Evolutionary conservation across 2,797 vertebrate species (phyloP).

Genomic region (Hydrolagus colliei): DNA sequence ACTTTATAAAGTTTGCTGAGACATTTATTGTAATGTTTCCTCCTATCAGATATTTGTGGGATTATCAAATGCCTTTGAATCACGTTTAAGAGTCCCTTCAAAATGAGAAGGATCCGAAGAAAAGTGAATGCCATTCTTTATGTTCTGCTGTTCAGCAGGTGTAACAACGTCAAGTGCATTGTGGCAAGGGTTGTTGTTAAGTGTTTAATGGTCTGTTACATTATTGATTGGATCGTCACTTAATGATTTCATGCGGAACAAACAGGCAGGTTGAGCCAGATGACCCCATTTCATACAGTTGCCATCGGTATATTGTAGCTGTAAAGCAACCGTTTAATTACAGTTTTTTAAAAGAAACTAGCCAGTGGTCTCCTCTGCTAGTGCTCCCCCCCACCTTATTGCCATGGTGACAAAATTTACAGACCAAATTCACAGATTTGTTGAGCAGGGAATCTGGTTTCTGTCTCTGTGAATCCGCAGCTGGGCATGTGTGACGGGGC

Average conservation of each 20-base stretch:
- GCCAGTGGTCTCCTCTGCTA: background rate
- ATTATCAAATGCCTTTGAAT: no score
- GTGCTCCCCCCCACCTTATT: no score
- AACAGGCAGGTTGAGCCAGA: background rate
- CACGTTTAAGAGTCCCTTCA: no score
- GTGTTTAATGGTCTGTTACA: background rate
- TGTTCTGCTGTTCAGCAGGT: background rate
- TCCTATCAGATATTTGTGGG: no score
- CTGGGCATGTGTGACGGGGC: background rate
- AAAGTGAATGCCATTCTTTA: background rate
- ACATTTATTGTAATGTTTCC: no score
- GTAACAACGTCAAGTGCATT: background rate
- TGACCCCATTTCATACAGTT: background rate
- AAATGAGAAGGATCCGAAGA: background rate
- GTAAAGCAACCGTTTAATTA: background rate
- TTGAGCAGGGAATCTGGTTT: background rate
- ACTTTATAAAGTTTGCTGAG: no score
- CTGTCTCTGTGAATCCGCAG: background rate
- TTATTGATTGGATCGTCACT: conserved; percentile 19
- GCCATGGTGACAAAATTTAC: no score
- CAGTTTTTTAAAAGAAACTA: background rate
- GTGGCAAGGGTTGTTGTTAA: background rate
- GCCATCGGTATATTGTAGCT: background rate
- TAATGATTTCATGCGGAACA: background rate
- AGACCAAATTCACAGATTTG: no score